Evolutionary conservation across 1,140 invertebrate species (phyloP), one percentile per base, ranked within the genome.

Genomic region (Bombus confusus): DNA sequence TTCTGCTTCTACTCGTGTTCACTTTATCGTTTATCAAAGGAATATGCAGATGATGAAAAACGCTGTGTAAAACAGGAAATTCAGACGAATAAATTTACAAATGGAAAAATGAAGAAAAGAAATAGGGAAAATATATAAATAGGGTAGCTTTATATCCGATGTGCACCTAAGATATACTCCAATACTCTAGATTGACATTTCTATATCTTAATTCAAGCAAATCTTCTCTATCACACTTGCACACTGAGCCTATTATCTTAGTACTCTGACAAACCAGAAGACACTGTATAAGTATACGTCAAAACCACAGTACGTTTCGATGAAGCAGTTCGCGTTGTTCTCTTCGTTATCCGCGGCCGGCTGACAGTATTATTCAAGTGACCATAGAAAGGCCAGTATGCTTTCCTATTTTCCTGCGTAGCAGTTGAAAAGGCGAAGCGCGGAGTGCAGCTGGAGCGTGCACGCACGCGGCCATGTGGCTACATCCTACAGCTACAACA

Each of bases 401-500:
- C 64, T 90, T 90, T 88, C 86, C 88, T 90, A 90, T 90, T 90
- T 90, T 88, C 83, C 80, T 77, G 31, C 79, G 79, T 68, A 37
- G 68, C 88, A 90, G 88, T 90, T 90, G 81, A 90, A 90, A 90
- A 88, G 88, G 83, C 57, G 75, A 89, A 78, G 57, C 47, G 8
- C 81, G 75, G 57, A 59, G 77, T 76, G 82, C 73, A 71, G 68
- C 72, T 68, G 76, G 73, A 69, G 62, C 47, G 22, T 25, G 74
- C 41, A 37, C 71, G 71, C 75, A 68, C 34, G 71, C 85, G 71
- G 83, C 91, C 89, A 91, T 91, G 87, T 92, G 91, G 89, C 85
- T 18, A 39, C 86, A 87, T 89, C 89, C 92, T 90, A 90, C 81
- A 78, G 80, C 25, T 75, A 31, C 89, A 90, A 92, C 91, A 91